A percentile compares a stretch with the other conserved stretches of the same genome.
Conservation (phyloP, 2,888 invertebrate species). For the Acrocyrtus sp. region DNA sequence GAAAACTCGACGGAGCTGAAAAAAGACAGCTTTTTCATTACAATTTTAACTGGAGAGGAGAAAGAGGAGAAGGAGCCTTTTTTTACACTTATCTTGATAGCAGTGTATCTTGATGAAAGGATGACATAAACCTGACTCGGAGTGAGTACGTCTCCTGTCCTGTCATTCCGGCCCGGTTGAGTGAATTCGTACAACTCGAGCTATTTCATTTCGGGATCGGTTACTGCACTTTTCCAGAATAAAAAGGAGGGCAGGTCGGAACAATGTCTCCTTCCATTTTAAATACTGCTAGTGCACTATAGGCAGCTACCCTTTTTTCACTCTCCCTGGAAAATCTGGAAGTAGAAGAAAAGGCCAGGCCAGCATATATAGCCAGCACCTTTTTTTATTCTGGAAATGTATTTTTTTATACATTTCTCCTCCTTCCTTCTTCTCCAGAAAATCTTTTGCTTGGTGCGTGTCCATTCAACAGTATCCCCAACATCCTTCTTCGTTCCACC, state of each 20-base stretch:
- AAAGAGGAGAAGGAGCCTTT: neutral
- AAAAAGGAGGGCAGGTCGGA: neutral
- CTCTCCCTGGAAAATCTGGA: neutral
- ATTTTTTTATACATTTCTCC: constrained; percentile 12
- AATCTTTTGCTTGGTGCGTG: too few relatives aligned
- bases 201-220: too few relatives aligned
- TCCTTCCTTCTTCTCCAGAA: too few relatives aligned
- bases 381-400: neutral
- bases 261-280: constrained; percentile 5
- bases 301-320: constrained; percentile 22
- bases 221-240: constrained; percentile 12
- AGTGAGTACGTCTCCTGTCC: neutral
- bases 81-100: constrained; percentile 37
- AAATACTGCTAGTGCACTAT: neutral
- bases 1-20: constrained; percentile 31
- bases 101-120: too few relatives aligned
- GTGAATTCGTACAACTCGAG: too few relatives aligned
- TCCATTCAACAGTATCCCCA: constrained; percentile 7
- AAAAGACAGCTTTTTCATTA: constrained; percentile 41
- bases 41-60: too few relatives aligned
- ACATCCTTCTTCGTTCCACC: constrained; percentile 19
- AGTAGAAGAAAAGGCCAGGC: constrained; percentile 21
- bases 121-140: constrained; percentile 30
- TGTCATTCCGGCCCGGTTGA: too few relatives aligned
- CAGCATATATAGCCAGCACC: too few relatives aligned